phyloP scores from a whole-genome alignment of 1,140 invertebrate genomes.

The Drosophila pectinifera region DNA sequence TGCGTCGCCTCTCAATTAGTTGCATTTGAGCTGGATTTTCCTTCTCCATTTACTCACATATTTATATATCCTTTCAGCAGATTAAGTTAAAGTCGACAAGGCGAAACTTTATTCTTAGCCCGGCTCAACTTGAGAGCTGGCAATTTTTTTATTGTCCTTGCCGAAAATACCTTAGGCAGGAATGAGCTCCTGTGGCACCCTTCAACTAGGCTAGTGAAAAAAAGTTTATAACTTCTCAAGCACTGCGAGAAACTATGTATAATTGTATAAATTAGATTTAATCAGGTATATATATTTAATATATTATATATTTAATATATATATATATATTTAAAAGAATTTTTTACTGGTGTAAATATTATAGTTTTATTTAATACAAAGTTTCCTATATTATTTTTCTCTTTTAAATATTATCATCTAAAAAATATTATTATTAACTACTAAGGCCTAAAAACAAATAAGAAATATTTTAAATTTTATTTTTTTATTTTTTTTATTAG shows the following conservation, averaged over 20 bases:
- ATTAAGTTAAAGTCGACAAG: slow-evolving; percentile 45
- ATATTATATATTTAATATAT: too few species aligned
- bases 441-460: too few species aligned
- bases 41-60: neutral
- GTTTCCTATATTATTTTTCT: too few species aligned
- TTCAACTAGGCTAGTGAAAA: slow-evolving; percentile 32
- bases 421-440: too few species aligned
- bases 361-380: too few species aligned
- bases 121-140: slow-evolving; percentile 33
- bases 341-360: too few species aligned
- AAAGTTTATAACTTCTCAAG: slow-evolving; percentile 23
- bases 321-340: too few species aligned
- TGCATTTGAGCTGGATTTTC: slow-evolving; percentile 3
- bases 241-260: slow-evolving; percentile 1
- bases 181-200: slow-evolving; percentile 19
- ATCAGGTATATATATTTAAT: neutral
- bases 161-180: slow-evolving; percentile 30
- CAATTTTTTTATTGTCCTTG: slow-evolving; percentile 30
- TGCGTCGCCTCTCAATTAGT: slow-evolving; percentile 41
- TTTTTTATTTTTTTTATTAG: too few species aligned
- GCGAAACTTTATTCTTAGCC: slow-evolving; percentile 45
- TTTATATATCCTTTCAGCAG: neutral
- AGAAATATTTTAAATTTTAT: too few species aligned
- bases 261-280: neutral
- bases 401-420: too few species aligned